Conservation (phyloP, 2,888 invertebrate genomes). For the Hydrotaea diabolus region DNA sequence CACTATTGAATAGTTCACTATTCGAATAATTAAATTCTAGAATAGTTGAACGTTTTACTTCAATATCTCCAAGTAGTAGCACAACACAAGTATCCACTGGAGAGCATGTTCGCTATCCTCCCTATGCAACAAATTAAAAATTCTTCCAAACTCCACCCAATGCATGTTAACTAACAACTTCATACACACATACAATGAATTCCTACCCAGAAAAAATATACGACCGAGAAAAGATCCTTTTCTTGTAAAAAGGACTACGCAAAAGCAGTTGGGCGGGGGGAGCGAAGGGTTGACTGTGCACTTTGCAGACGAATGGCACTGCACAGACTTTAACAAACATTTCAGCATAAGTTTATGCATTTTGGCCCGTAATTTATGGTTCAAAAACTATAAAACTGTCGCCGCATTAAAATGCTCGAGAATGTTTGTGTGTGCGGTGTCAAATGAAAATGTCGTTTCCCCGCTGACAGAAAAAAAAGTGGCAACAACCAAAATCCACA, state of each 20-base stretch:
- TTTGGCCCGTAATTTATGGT: constrained; percentile 61
- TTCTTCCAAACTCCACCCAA: constrained; percentile 58
- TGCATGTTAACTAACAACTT: constrained; percentile 47
- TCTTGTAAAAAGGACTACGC: not conserved
- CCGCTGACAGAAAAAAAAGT: not conserved
- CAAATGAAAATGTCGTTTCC: constrained; percentile 37
- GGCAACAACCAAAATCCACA: not conserved
- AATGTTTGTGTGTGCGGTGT: not conserved
- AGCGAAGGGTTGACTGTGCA: not conserved
- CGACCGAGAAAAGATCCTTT: constrained; percentile 5
- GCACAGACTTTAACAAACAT: constrained; percentile 51
- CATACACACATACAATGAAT: constrained; percentile 10
- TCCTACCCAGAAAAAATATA: not conserved
- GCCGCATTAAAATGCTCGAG: constrained; percentile 50
- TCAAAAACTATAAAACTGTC: constrained; percentile 65
- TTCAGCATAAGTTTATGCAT: constrained; percentile 60
- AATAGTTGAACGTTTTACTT: too few species aligned
- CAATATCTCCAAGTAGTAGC: not conserved
- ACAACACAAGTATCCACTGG: not conserved
- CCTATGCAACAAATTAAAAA: constrained; percentile 39
- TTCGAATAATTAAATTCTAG: too few species aligned
- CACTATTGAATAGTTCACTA: too few species aligned
- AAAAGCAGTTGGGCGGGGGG: not conserved
- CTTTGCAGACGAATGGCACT: constrained; percentile 3
- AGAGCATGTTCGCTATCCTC: not conserved